Percentiles rank a stretch among this genome's conserved stretches.
These are phyloP conservation scores for Encarsia formosa DNA, from an alignment of 2,888 invertebrate species.

Conservation along the genomic window DNA sequence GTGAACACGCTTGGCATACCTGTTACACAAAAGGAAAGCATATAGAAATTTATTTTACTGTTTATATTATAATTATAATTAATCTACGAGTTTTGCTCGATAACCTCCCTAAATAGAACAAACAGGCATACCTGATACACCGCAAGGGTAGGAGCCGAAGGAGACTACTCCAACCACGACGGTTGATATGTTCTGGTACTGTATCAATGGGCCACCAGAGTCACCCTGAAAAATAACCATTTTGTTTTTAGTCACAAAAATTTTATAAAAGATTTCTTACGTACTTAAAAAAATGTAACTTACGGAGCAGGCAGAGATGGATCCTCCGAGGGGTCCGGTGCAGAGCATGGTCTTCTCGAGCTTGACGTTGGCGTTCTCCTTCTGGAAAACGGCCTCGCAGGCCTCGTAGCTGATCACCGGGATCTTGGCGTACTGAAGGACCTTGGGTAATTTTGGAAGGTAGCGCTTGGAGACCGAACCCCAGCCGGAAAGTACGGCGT, in stretches of 20 bases:
- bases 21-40: slow-evolving; percentile 48
- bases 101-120: no score
- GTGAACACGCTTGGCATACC: slow-evolving; percentile 51
- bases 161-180: slow-evolving; percentile 61
- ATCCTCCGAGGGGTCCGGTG: slow-evolving; percentile 33
- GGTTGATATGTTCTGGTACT: slow-evolving; percentile 56
- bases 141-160: no score
- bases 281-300: slow-evolving; percentile 7
- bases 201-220: slow-evolving; percentile 57
- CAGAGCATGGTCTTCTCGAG: slow-evolving; percentile 37
- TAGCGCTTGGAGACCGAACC: slow-evolving; percentile 44
- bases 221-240: slow-evolving; percentile 53
- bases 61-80: no score
- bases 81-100: no score
- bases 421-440: slow-evolving; percentile 40
- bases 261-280: no score
- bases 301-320: slow-evolving; percentile 35
- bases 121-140: no score
- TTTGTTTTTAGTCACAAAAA: no score
- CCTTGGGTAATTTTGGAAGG: slow-evolving; percentile 30
- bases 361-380: slow-evolving; percentile 30
- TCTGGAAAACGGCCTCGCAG: slow-evolving; percentile 33
- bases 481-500: slow-evolving; percentile 52
- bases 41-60: no score
- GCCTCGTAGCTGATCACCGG: slow-evolving; percentile 36